Evolutionary conservation across 2,888 invertebrate species (phyloP).

Genomic region (Plutella xylostella): DNA sequence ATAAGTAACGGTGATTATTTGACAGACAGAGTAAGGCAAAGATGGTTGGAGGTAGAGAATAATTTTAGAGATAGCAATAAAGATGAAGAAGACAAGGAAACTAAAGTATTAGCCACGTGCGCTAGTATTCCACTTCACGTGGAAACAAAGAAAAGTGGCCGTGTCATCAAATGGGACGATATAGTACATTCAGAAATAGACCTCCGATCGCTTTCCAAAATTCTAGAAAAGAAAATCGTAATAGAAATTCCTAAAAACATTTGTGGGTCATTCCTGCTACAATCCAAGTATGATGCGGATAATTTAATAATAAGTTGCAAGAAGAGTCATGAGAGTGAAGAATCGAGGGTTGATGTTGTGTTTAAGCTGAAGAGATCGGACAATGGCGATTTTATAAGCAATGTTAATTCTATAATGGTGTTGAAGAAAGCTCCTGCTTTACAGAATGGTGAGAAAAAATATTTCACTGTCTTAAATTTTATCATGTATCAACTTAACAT

Average conservation of each 20-base stretch:
- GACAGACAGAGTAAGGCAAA: conserved; percentile 51
- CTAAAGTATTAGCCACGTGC: conserved; percentile 36
- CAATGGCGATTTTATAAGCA: conserved; percentile 37
- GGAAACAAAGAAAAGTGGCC: conserved; percentile 29
- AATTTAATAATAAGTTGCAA: conserved; percentile 44
- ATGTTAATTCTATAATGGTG: conserved; percentile 44
- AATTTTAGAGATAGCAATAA: conserved; percentile 11
- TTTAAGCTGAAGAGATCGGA: conserved; percentile 38
- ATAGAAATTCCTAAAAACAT: conserved; percentile 48
- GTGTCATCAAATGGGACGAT: conserved; percentile 38
- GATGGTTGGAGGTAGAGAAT: conserved; percentile 40
- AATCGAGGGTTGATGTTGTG: conserved; percentile 40
- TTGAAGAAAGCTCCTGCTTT: conserved; percentile 24
- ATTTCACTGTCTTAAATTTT: no score
- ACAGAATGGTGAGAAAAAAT: not conserved
- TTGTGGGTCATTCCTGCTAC: conserved; percentile 37
- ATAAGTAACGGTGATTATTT: conserved; percentile 61
- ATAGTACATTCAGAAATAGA: conserved; percentile 53
- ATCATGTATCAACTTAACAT: no score
- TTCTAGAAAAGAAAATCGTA: conserved; percentile 48
- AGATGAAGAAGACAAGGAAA: conserved; percentile 19
- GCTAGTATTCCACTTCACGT: conserved; percentile 43
- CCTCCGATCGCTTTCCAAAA: conserved; percentile 43
- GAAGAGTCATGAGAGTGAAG: conserved; percentile 22
- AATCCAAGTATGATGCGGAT: conserved; percentile 35